phyloP scores from a whole-genome alignment of 2,113 vertebrate species.

The Stomatorhinus ivindoensis region DNA sequence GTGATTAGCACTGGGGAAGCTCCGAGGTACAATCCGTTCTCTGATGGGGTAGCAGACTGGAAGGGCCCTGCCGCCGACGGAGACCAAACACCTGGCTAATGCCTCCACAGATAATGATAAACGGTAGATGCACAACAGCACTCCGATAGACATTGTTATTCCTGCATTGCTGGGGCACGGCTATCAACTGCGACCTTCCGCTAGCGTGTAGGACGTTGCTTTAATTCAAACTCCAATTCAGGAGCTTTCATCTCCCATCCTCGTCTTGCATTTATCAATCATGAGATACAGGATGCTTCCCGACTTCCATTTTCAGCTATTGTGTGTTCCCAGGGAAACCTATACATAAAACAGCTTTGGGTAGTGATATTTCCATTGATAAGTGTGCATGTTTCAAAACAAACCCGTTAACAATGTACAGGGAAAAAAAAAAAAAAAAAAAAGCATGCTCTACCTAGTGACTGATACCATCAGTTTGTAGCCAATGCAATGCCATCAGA shows the following conservation, averaged over 20 bases:
- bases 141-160: constrained; percentile 37
- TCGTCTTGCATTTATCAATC: constrained; percentile 25
- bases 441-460: neutral
- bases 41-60: constrained; percentile 15
- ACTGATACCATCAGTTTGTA: neutral
- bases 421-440: neutral
- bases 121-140: constrained; percentile 22
- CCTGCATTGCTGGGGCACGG: constrained; percentile 28
- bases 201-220: constrained; percentile 28
- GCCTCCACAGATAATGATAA: constrained; percentile 40
- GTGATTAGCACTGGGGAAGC: neutral
- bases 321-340: neutral
- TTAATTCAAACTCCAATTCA: constrained; percentile 47
- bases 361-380: neutral
- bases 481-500: neutral
- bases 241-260: constrained; percentile 22
- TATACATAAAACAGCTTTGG: neutral
- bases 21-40: neutral
- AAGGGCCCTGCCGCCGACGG: constrained; percentile 29
- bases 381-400: neutral
- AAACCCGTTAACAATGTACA: neutral
- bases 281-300: constrained; percentile 11
- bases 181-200: constrained; percentile 46
- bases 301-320: neutral
- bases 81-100: constrained; percentile 47